Conservation (phyloP, 2,113 vertebrate genomes). For the Phrynocephalus versicolor region DNA sequence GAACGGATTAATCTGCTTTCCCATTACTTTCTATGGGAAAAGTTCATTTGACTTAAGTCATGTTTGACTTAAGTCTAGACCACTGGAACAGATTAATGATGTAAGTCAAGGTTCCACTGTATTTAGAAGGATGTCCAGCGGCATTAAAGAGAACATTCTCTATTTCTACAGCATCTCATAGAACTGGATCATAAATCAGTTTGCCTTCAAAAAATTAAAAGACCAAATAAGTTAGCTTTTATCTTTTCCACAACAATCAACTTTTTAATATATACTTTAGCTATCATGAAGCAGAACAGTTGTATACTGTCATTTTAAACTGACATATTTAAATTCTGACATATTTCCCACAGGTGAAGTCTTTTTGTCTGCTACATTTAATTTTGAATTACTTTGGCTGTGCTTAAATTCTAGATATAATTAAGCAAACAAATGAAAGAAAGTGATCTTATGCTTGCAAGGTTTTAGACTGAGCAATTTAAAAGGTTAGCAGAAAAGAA, state of each 20-base stretch:
- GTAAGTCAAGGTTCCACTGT: too few species aligned
- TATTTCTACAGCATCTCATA: background rate
- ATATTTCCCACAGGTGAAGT: background rate
- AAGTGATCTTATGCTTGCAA: slow-evolving; percentile 25
- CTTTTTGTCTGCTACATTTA: slow-evolving; percentile 27
- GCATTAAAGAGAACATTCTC: background rate
- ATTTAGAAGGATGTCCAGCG: too few species aligned
- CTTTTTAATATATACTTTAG: background rate
- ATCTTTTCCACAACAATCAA: background rate
- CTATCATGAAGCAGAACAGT: background rate
- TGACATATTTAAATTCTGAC: background rate
- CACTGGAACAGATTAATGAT: too few species aligned
- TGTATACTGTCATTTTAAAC: background rate
- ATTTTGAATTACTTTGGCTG: slow-evolving; percentile 28
- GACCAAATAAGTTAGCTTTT: background rate
- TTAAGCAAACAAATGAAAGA: slow-evolving; percentile 22
- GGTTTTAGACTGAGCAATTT: slow-evolving; percentile 1
- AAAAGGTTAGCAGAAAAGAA: slow-evolving; percentile 37
- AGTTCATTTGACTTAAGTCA: too few species aligned
- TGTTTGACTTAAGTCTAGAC: too few species aligned
- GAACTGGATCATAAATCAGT: background rate
- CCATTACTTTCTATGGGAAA: too few species aligned
- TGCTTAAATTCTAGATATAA: slow-evolving; percentile 13
- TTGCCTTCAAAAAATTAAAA: background rate
- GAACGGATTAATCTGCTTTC: too few species aligned